A percentile compares a stretch with the other conserved stretches of the same genome.
These are phyloP conservation scores for Enteromius thamalakanensis DNA, from an alignment of 2,797 vertebrate species.

Conservation along the genomic window DNA sequence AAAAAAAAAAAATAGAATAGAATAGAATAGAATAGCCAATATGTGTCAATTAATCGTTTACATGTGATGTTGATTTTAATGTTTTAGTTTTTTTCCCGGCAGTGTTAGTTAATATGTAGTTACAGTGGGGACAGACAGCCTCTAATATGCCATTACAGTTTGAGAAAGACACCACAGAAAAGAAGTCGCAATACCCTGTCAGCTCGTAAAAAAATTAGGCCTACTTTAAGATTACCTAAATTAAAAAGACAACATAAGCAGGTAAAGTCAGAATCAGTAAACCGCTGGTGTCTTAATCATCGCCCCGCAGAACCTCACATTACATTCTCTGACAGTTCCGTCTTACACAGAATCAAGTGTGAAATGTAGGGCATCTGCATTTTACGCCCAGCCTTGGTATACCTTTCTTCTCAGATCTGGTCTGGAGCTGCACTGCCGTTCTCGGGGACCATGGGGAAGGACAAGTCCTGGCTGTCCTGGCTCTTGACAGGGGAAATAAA, in stretches of 20 bases:
- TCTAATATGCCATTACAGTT: background rate
- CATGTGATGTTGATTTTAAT: background rate
- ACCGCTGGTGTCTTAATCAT: conserved; percentile 25
- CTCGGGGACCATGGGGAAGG: conserved; percentile 88
- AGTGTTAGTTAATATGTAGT: background rate
- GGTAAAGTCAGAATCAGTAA: conserved; percentile 36
- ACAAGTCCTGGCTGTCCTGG: conserved; percentile 96
- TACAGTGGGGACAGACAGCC: background rate
- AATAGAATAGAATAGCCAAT: no score
- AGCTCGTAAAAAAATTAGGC: conserved; percentile 19
- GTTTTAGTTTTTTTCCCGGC: background rate
- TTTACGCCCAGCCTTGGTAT: conserved; percentile 67
- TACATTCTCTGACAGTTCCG: conserved; percentile 40
- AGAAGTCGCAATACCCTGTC: conserved; percentile 5
- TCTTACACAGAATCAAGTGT: conserved; percentile 40
- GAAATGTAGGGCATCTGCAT: conserved; percentile 66
- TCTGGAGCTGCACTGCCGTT: conserved; percentile 72
- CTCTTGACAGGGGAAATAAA: conserved; percentile 99
- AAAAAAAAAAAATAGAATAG: no score
- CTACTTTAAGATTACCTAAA: conserved; percentile 28
- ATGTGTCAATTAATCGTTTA: background rate
- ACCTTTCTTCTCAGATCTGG: conserved; percentile 58
- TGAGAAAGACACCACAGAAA: background rate
- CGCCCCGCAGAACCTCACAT: conserved; percentile 24
- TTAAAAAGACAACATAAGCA: conserved; percentile 29